These are phyloP conservation scores for Sipha maydis DNA, from an alignment of 2,888 invertebrate species.

Conservation along the genomic window DNA sequence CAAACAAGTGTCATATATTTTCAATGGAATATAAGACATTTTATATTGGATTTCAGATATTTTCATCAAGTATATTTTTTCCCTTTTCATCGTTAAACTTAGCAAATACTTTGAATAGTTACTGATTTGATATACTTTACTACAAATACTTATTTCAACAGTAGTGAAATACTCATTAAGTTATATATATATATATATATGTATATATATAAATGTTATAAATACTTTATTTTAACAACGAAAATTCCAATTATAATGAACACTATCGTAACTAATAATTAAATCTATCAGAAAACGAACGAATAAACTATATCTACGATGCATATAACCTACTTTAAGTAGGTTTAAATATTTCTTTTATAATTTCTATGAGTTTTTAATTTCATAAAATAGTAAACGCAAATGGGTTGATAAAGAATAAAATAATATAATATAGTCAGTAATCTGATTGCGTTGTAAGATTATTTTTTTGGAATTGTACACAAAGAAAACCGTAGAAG, in stretches of 20 bases:
- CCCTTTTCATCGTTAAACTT: background rate
- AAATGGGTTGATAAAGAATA: background rate
- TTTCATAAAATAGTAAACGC: background rate
- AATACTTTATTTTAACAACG: background rate
- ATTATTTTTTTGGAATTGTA: background rate
- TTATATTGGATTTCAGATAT: background rate
- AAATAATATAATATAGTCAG: background rate
- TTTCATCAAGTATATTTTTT: background rate
- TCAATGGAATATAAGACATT: background rate
- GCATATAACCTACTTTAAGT: background rate
- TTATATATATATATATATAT: background rate
- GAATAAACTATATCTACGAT: background rate
- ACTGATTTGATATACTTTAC: background rate
- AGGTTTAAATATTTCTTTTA: background rate
- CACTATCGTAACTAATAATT: background rate
- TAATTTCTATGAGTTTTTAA: background rate
- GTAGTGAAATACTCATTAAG: background rate
- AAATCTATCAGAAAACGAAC: no score
- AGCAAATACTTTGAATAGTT: background rate
- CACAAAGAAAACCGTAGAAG: background rate
- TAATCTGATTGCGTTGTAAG: background rate
- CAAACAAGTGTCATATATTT: background rate
- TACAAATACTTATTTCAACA: background rate
- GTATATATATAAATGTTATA: background rate
- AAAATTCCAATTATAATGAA: no score